Percentiles rank a stretch among this genome's conserved stretches.
These are phyloP conservation scores for Diachasmimorpha longicaudata DNA, from an alignment of 1,140 invertebrate genomes.

Conservation along the genomic window DNA sequence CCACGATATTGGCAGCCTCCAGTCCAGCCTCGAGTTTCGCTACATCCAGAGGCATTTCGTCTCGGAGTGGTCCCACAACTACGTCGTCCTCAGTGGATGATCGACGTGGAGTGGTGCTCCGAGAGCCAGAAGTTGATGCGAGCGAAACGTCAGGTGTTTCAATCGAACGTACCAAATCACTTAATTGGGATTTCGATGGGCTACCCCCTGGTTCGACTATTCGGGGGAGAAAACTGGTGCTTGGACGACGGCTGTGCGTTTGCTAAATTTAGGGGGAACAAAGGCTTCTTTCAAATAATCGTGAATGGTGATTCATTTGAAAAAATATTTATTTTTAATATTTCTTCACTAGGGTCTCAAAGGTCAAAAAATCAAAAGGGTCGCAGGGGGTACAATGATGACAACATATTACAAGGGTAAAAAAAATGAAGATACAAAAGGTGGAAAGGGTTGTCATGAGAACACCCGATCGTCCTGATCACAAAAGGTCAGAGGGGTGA, in stretches of 20 bases:
- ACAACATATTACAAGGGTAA: too few species aligned
- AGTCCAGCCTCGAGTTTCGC: slow-evolving; percentile 1
- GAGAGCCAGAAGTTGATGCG: slow-evolving; percentile 32
- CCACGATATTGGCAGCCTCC: slow-evolving; percentile 1
- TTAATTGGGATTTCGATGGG: slow-evolving; percentile 36
- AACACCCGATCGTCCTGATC: too few species aligned
- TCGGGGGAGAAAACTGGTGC: slow-evolving; percentile 13
- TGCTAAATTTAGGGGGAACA: slow-evolving; percentile 26
- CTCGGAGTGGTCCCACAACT: neutral
- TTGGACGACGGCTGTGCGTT: slow-evolving; percentile 24
- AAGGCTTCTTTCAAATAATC: neutral
- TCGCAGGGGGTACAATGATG: too few species aligned
- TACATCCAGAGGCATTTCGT: slow-evolving; percentile 6
- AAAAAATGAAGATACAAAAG: too few species aligned
- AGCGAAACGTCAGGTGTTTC: slow-evolving; percentile 31
- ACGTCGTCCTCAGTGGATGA: neutral
- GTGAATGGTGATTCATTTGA: neutral
- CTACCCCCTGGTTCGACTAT: slow-evolving; percentile 23
- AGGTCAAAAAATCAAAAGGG: too few species aligned
- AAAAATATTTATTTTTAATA: too few species aligned
- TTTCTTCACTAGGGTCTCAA: too few species aligned
- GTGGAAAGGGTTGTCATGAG: too few species aligned
- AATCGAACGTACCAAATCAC: slow-evolving; percentile 38
- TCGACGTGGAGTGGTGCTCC: slow-evolving; percentile 26
- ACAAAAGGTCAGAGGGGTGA: too few species aligned